phyloP scores from a whole-genome alignment of 2,113 vertebrate species.

The Phalacrocorax carbo region DNA sequence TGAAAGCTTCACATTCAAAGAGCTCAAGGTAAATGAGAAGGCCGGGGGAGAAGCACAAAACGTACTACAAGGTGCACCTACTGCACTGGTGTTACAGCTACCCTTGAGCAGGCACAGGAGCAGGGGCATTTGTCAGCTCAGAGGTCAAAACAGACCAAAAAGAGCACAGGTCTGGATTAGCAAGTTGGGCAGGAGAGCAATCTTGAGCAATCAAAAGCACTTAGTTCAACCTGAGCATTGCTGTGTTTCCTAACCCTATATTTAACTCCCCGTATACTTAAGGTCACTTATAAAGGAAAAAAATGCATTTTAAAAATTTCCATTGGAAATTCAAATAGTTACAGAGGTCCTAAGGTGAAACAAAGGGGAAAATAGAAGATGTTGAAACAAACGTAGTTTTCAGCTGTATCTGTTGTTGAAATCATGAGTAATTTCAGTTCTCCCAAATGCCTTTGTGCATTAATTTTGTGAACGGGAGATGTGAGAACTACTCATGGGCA shows the following conservation, averaged over 20 bases:
- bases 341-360: not conserved
- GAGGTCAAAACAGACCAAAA: not conserved
- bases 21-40: not conserved
- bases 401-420: not conserved
- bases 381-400: not conserved
- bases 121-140: not conserved
- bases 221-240: not conserved
- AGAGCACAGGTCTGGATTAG: not conserved
- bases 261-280: not conserved
- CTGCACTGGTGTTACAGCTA: not conserved
- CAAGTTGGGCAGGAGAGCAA: not conserved
- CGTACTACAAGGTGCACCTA: not conserved
- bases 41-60: rapidly evolving
- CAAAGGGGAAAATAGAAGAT: not conserved
- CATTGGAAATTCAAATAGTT: not conserved
- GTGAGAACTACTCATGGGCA: not conserved
- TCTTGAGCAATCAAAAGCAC: constrained; percentile 30
- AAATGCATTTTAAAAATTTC: not conserved
- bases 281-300: constrained; percentile 10
- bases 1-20: not conserved
- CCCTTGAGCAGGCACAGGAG: not conserved
- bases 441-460: not conserved
- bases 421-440: not conserved
- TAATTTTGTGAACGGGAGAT: not conserved
- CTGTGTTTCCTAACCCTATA: not conserved